These are phyloP conservation scores for Zootermopsis nevadensis DNA, from an alignment of 2,888 invertebrate genomes.

Conservation along the genomic window DNA sequence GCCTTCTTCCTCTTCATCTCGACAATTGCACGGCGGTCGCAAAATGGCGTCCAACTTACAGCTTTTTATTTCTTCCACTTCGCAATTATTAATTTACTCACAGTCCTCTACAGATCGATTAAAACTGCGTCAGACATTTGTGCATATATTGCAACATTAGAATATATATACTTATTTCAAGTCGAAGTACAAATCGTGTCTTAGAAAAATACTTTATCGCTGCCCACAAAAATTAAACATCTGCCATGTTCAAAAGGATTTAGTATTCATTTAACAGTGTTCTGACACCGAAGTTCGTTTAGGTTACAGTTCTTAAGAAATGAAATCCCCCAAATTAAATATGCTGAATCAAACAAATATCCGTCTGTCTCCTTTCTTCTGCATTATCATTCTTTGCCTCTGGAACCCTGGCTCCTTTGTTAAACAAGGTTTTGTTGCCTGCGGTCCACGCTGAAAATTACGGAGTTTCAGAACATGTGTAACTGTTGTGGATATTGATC, in stretches of 20 bases:
- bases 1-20: slow-evolving; percentile 32
- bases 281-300: too few relatives aligned
- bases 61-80: slow-evolving; percentile 4
- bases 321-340: neutral
- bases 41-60: slow-evolving; percentile 15
- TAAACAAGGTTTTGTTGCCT: neutral
- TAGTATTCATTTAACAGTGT: too few relatives aligned
- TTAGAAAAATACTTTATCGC: too few relatives aligned
- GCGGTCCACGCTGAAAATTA: neutral
- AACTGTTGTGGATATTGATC: neutral
- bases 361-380: neutral
- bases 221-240: too few relatives aligned
- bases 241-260: too few relatives aligned
- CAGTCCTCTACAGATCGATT: neutral
- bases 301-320: too few relatives aligned
- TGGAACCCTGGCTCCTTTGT: neutral
- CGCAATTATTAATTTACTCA: neutral
- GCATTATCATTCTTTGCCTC: neutral
- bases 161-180: too few relatives aligned
- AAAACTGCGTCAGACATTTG: too few relatives aligned
- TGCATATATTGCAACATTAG: too few relatives aligned
- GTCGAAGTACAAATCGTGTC: too few relatives aligned
- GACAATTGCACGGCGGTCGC: neutral
- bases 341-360: neutral
- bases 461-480: neutral